Percentiles rank a stretch among this genome's conserved stretches.
These are phyloP conservation scores for Pelochelys cantorii DNA, from an alignment of 2,797 vertebrate species.

Conservation along the genomic window DNA sequence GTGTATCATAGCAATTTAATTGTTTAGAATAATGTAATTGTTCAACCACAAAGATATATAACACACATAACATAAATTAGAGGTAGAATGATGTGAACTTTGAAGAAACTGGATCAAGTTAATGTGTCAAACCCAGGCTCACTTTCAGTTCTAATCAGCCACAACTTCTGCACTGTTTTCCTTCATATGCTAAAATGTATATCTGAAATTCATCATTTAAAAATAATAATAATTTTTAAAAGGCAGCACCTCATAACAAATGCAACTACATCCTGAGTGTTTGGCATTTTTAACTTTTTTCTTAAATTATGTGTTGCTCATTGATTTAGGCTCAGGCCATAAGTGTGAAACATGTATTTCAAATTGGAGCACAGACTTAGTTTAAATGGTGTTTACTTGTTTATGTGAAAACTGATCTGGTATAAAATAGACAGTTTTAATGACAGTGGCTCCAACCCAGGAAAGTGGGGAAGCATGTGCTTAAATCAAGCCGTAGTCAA, in stretches of 20 bases:
- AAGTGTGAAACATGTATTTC: not conserved
- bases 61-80: slow-evolving; percentile 45
- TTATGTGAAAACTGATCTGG: not conserved
- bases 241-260: not conserved
- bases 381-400: not conserved
- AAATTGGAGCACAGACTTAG: not conserved
- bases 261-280: not conserved
- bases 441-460: not conserved
- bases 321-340: not conserved
- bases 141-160: slow-evolving; percentile 50
- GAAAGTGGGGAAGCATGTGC: not conserved
- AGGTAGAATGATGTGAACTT: slow-evolving; percentile 53
- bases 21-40: slow-evolving; percentile 73
- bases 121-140: slow-evolving; percentile 24
- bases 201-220: not conserved
- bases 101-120: slow-evolving; percentile 54
- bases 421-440: not conserved
- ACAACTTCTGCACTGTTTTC: slow-evolving; percentile 47
- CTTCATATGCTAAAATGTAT: slow-evolving; percentile 13
- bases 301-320: not conserved
- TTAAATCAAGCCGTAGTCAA: not conserved
- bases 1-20: slow-evolving; percentile 70
- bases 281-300: not conserved
- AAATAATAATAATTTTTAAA: not conserved
- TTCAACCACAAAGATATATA: slow-evolving; percentile 51